phyloP scores from a whole-genome alignment of 2,113 vertebrate species.

The Gorsachius goisagi region DNA sequence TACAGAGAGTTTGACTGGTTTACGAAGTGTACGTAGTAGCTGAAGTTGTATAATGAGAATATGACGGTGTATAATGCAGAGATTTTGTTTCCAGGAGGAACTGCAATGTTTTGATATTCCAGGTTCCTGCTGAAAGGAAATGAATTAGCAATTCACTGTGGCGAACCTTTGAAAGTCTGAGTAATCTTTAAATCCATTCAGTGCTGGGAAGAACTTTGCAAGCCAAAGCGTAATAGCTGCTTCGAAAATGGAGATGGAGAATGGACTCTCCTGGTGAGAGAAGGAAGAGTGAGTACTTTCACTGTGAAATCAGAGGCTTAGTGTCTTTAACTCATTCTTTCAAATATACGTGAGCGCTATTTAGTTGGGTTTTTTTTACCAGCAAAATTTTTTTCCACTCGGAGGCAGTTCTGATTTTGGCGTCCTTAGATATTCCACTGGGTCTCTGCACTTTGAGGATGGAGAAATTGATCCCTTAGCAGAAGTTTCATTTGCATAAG shows the following conservation, averaged over 20 bases:
- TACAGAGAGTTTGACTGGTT: neutral
- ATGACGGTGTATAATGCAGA: neutral
- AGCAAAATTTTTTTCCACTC: neutral
- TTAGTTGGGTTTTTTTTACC: neutral
- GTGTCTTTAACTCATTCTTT: neutral
- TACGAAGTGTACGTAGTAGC: neutral
- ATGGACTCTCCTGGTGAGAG: neutral
- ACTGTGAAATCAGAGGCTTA: neutral
- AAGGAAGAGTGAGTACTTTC: neutral
- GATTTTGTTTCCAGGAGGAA: neutral
- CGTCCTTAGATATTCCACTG: neutral
- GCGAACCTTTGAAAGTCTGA: neutral
- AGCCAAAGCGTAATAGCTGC: neutral
- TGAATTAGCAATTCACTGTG: neutral
- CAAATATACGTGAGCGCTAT: neutral
- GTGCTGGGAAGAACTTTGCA: neutral
- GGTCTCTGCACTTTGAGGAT: neutral
- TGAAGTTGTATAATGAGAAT: neutral
- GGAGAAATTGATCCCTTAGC: neutral
- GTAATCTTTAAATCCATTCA: neutral
- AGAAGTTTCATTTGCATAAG: slow-evolving; percentile 11
- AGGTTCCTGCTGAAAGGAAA: neutral
- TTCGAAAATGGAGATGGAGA: neutral
- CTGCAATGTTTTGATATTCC: neutral
- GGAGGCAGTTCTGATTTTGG: neutral